Evolutionary conservation across 2,113 vertebrate species (phyloP), one percentile per base, ranked within the genome.

Genomic region (Lucifuga dentata): DNA sequence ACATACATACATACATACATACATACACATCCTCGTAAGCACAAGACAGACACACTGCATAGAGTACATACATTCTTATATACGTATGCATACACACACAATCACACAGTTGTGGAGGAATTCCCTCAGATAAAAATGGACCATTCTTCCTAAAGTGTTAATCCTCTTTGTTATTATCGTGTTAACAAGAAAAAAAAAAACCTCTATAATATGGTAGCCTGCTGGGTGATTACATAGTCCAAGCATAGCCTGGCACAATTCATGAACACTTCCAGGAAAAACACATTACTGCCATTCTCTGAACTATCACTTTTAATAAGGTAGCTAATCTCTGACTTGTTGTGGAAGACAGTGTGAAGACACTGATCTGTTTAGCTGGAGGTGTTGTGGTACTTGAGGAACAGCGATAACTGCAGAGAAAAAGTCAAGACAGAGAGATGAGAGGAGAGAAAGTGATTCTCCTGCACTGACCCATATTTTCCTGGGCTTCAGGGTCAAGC

Each of bases 151-250:
- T 68, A 32, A 50, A 66, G 61, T 49, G 71, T 73, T 86, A 84
- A 83, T 86, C 81, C 63, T 24, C 53, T 80, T 73, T 86, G 78
- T 89, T 89, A 63, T 88, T 84, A 85, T 83, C 61, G 8, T 83
- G 83, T 75, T 88, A 86, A 91, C 87, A 88, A 81, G 3, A n/a
- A n/a, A 85, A 84, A 80, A 74, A 91, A 78, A 50, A 81, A 82
- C 77, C 78, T 81, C 46, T 83, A 76, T 80, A 72, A 88, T 83
- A 59, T 20, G 55, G 50, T 55, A 68, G 55, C 86, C 79, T 60
- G 70, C 81, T 86, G 83, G 48, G 81, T 68, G 59, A 77, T 84
- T 79, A 77, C 70, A 81, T 81, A 75, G 64, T 51, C 60, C 23
- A 33, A 72, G 66, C 68, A 68, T 21, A 62, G 61, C 26, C 44